Base-by-base conservation (phyloP, 2,888 invertebrate genomes). In the Onthophagus sagittarius region DNA sequence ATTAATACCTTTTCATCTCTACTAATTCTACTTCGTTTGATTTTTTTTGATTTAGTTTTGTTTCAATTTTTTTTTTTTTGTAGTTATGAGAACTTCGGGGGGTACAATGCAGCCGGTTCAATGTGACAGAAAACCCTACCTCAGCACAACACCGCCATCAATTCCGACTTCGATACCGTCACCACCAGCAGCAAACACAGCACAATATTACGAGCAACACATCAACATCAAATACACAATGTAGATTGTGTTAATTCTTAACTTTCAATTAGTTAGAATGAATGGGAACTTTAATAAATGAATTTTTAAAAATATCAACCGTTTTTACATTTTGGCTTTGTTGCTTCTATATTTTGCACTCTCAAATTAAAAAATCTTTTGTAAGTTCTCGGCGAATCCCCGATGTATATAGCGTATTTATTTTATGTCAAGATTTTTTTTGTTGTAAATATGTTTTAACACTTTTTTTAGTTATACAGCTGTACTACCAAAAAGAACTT, bases 111-210 rank as follows among this genome's bases (percentile, higher is more conserved):
- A 82, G 75, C 79, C 86, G 4, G 80, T 88, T 73, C 87, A 88
- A 9, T 88, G 88, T n/a, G 89, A 89, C 78, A 86, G 89, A 79
- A 90, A 90, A 82, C 86, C 88, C n/a, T 88, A 87, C 80, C 82
- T 88, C 63, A 85, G 87, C 2, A 84, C 86, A 0, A 88, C 89
- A 1, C 88, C 89, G 31, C 88, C 89, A 5, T 81, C 84, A 70
- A 82, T 84, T 74, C 83, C 84, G 31, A 81, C 84, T 23, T 82
- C 84, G 39, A 78, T 88, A 71, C 87, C 89, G 0, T 86, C 87
- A 9, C 85, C 89, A 63, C 86, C 88, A 0, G 85, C 88, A 2
- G 85, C 88, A 0, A 84, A 83, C 75, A 83, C 83, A 15, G 80
- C 84, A 0, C 84, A 85, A 76, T 78, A 82, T 31, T 84, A 84